Evolutionary conservation across 1,140 invertebrate species (phyloP), one percentile per base, ranked within the genome.

Genomic region (Bicyclus anynana): DNA sequence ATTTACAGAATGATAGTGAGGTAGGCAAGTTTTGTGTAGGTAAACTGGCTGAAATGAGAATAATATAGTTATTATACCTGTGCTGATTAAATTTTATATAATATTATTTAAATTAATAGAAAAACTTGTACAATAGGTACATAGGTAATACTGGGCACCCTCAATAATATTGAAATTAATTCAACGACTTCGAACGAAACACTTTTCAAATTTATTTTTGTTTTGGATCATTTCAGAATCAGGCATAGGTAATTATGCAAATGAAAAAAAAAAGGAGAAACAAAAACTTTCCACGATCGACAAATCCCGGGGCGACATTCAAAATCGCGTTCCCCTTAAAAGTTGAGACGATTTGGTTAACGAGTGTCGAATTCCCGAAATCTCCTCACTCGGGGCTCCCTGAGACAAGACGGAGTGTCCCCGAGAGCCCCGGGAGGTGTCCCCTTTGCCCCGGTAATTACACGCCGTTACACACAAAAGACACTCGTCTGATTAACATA

Each of bases 381-480:
- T 14, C 37, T 17, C 29, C 29, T 2, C 10, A 69, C 76, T 67
- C 77, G 58, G 55, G 68, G 76, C 74, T 64, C 72, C 74, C 65
- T 65, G 71, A 58, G 46, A 62, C 69, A 59, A 77, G 74, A 80
- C 79, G 74, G 70, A 76, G 75, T 74, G 79, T 72, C 73, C 80
- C 79, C 80, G 66, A 61, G 79, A 83, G 84, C 73, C 80, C 77
- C 79, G 66, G 65, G 79, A 83, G 84, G 77, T 81, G 77, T 70
- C 69, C 64, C 72, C 56, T 76, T 85, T 81, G 77, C 71, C 69
- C 64, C 72, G 56, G 78, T 85, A 87, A 87, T 87, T 85, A 84
- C 81, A 81, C 69, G 69, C 81, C 83, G 84, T 87, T 87, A 87
- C 80, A 80, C 81, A 87, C 83, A 87, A 87, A 86, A 83, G 84